Conservation (phyloP, 2,888 invertebrate species). For the Caenorhabditis doughertyi region DNA sequence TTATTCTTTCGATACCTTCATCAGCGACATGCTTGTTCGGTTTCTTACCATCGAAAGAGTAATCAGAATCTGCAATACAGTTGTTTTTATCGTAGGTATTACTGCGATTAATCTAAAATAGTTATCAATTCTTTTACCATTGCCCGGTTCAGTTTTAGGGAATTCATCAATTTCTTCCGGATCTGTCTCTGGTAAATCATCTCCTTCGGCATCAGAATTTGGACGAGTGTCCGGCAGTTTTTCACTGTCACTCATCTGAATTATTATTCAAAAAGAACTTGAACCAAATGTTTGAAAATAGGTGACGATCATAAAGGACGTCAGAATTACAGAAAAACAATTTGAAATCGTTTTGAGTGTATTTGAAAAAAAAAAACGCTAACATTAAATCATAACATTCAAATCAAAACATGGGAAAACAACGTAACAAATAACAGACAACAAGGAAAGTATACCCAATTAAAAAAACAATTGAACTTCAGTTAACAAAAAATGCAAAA, state of each 20-base stretch:
- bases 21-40: conserved; percentile 12
- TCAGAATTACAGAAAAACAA: background rate
- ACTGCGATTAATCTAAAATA: background rate
- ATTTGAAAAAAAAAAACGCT: background rate
- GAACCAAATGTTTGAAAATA: conserved; percentile 13
- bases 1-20: conserved; percentile 10
- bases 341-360: background rate
- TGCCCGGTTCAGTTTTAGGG: conserved; percentile 14
- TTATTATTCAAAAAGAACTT: no score
- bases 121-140: conserved; percentile 3
- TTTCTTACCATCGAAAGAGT: conserved; percentile 15
- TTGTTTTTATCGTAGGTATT: background rate
- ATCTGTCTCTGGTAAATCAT: conserved; percentile 24
- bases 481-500: conserved; percentile 32
- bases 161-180: conserved; percentile 28
- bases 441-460: conserved; percentile 51
- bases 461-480: conserved; percentile 42
- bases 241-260: conserved; percentile 40
- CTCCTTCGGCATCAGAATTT: conserved; percentile 12
- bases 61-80: conserved; percentile 23
- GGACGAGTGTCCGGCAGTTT: conserved; percentile 33
- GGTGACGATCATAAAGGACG: background rate
- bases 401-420: conserved; percentile 24
- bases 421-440: conserved; percentile 39
- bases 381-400: background rate